Conservation (phyloP, 2,888 invertebrate genomes). For the Atrina japonica region DNA sequence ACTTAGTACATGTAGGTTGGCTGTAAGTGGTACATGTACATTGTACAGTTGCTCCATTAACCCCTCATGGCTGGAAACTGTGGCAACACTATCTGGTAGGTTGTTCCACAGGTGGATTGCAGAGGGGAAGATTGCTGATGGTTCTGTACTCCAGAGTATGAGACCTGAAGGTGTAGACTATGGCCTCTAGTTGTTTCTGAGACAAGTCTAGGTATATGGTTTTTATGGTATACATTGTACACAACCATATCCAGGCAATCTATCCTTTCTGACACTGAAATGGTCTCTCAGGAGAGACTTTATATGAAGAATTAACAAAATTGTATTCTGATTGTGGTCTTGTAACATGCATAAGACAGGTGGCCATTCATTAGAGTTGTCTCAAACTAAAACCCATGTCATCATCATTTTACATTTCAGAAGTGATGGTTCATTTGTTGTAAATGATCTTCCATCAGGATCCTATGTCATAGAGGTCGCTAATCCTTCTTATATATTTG, state of each 20-base stretch:
- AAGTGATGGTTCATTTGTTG: constrained; percentile 94
- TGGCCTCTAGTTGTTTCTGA: constrained; percentile 1
- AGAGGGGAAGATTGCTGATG: constrained; percentile 2
- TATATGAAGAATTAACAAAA: too few relatives aligned
- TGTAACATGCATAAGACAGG: too few relatives aligned
- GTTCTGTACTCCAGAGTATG: not conserved
- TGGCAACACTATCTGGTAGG: not conserved
- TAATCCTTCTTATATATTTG: constrained; percentile 95
- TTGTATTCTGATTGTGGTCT: too few relatives aligned
- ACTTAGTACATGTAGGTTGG: too few relatives aligned
- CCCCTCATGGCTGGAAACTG: not conserved
- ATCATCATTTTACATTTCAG: too few relatives aligned
- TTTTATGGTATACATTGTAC: too few relatives aligned
- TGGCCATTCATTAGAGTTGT: too few relatives aligned
- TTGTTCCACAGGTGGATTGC: not conserved
- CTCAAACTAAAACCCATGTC: too few relatives aligned
- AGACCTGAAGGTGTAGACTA: not conserved
- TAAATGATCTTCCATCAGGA: constrained; percentile 85
- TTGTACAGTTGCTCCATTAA: constrained; percentile 1
- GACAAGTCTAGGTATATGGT: not conserved
- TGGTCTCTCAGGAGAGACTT: too few relatives aligned
- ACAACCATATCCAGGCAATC: too few relatives aligned
- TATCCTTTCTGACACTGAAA: too few relatives aligned
- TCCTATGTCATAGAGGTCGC: constrained; percentile 96
- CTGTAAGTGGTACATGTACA: too few relatives aligned